Evolutionary conservation across 2,113 vertebrate genomes (phyloP).

Genomic region (western clawed frog (Xenopus tropicalis)): UCB_Xtro_10.0 CM004449.2:70807001-70807500

Average conservation of each 20-base stretch:
- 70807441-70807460: constrained; percentile 20
- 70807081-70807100: constrained; percentile 9
- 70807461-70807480: constrained; percentile 2
- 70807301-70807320: constrained; percentile 29
- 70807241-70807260: constrained; percentile 37
- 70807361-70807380: constrained; percentile 23
- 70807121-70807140: constrained; percentile 12
- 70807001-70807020: too few relatives aligned
- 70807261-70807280: constrained; percentile 34
- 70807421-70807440: constrained; percentile 28
- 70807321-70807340: constrained; percentile 33
- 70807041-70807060: constrained; percentile 8
- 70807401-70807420: constrained; percentile 24
- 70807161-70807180: constrained; percentile 23
- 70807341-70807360: constrained; percentile 29
- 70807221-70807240: constrained; percentile 43
- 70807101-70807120: constrained; percentile 24
- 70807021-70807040: neutral
- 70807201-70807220: constrained; percentile 45
- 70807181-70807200: constrained; percentile 29
- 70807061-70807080: constrained; percentile 29
- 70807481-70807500: constrained; percentile 15
- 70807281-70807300: neutral
- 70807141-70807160: constrained; percentile 37
- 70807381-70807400: constrained; percentile 35